These are phyloP conservation scores for Carassius gibelio DNA, from an alignment of 2,113 vertebrate genomes.

Conservation along the genomic window DNA sequence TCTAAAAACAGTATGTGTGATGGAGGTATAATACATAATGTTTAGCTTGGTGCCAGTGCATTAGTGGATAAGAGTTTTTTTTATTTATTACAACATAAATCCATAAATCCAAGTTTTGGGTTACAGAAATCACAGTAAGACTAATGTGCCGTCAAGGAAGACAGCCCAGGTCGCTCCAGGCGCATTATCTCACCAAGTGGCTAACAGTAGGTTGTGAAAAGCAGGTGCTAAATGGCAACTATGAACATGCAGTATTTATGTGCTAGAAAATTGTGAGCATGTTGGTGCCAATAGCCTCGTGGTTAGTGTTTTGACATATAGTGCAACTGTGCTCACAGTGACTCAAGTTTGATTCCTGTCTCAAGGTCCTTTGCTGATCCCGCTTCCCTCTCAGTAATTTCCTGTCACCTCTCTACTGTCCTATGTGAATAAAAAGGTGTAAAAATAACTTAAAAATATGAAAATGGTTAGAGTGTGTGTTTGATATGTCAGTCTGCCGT, in stretches of 20 bases:
- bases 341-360: no score
- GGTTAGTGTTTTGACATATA: no score
- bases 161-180: not conserved
- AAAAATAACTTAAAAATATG: no score
- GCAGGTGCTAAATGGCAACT: conserved; percentile 1
- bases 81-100: not conserved
- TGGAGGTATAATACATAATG: not conserved
- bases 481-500: not conserved
- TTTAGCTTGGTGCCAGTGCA: not conserved
- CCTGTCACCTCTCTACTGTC: no score
- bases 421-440: no score
- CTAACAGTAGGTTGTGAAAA: conserved; percentile 18
- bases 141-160: not conserved
- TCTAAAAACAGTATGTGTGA: not conserved
- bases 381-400: no score
- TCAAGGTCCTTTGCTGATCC: no score
- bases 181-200: conserved; percentile 18
- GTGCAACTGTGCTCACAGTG: no score
- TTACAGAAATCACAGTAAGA: conserved; percentile 8
- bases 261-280: not conserved
- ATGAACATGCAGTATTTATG: conserved; percentile 4
- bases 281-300: not conserved
- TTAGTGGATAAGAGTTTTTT: not conserved
- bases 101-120: not conserved
- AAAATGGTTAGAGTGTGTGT: not conserved